phyloP scores from a whole-genome alignment of 1,140 invertebrate genomes.

The Leguminivora glycinivorella region DNA sequence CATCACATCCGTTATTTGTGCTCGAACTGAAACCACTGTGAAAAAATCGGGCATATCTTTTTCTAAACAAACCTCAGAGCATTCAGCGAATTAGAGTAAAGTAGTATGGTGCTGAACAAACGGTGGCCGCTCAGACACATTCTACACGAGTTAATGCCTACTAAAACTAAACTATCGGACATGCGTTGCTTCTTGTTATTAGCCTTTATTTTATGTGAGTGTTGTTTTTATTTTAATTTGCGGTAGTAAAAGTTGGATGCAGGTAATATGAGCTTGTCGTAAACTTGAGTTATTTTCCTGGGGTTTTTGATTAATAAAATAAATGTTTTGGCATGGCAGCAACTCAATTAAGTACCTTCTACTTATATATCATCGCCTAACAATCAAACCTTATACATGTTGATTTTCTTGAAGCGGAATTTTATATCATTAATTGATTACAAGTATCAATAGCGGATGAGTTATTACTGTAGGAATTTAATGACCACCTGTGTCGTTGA shows the following conservation, averaged over 20 bases:
- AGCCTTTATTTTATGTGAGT: slow-evolving; percentile 63
- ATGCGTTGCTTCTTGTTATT: slow-evolving; percentile 61
- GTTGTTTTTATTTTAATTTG: slow-evolving; percentile 14
- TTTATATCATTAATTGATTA: no score
- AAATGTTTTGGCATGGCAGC: no score
- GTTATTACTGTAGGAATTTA: no score
- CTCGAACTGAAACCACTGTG: neutral
- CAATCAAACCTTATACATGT: no score
- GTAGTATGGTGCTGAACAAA: neutral
- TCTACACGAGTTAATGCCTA: slow-evolving; percentile 5
- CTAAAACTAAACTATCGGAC: slow-evolving; percentile 29
- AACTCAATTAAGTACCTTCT: no score
- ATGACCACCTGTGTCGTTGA: no score
- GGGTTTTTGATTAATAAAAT: no score
- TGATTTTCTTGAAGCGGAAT: no score
- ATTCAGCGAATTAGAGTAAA: neutral
- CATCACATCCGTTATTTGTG: neutral
- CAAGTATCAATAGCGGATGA: no score
- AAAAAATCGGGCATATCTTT: neutral
- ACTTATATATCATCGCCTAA: no score
- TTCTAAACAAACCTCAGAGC: slow-evolving; percentile 2
- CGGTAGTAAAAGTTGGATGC: slow-evolving; percentile 13
- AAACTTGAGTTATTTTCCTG: neutral
- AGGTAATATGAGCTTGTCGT: neutral
- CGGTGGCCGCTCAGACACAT: slow-evolving; percentile 8